phyloP scores from a whole-genome alignment of 2,888 invertebrate species.

The Spilarctia lutea region DNA sequence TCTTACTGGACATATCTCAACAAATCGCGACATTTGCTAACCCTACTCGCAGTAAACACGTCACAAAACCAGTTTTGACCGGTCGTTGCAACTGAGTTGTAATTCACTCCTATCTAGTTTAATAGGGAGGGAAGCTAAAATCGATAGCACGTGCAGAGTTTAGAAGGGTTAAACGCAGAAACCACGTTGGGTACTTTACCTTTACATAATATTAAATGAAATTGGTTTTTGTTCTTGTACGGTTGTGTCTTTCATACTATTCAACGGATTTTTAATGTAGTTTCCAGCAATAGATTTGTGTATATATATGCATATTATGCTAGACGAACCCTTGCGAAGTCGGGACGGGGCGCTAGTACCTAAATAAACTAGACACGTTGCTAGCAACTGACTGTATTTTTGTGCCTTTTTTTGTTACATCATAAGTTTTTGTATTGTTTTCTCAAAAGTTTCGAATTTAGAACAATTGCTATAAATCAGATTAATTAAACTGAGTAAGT shows the following conservation, averaged over 20 bases:
- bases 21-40: slow-evolving; percentile 2
- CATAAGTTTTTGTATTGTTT: not conserved
- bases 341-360: not conserved
- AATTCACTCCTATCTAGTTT: slow-evolving; percentile 41
- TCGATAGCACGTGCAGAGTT: slow-evolving; percentile 47
- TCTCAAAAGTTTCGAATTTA: not conserved
- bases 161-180: slow-evolving; percentile 31
- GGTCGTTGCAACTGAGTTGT: slow-evolving; percentile 30
- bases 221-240: too few relatives aligned
- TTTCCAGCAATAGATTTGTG: too few relatives aligned
- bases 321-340: too few relatives aligned
- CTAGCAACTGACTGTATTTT: not conserved
- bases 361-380: not conserved
- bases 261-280: too few relatives aligned
- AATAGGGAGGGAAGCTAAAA: slow-evolving; percentile 55
- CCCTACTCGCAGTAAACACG: slow-evolving; percentile 17
- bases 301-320: too few relatives aligned
- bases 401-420: not conserved
- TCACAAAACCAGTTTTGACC: slow-evolving; percentile 19
- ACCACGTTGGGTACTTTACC: not conserved
- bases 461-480: not conserved
- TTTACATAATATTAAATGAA: too few relatives aligned
- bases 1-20: not conserved
- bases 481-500: not conserved
- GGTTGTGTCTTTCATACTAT: too few relatives aligned